Conservation (phyloP, 2,797 vertebrate species). For the Numenius phaeopus region DNA sequence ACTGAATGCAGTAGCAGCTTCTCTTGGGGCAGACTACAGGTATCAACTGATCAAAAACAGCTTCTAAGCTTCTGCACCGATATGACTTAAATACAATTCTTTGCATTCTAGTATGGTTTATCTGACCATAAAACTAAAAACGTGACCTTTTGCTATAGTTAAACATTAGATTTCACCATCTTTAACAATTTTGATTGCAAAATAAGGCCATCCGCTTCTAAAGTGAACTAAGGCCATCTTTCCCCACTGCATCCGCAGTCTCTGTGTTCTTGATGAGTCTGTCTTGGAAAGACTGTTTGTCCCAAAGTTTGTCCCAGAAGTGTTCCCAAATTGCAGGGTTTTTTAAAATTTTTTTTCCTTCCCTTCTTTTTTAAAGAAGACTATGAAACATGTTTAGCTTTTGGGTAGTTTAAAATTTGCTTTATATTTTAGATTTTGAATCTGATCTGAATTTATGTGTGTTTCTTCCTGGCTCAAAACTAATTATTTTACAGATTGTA, state of each 20-base stretch:
- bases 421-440: neutral
- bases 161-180: neutral
- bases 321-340: neutral
- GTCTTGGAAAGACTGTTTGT: neutral
- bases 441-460: neutral
- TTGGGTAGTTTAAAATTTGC: neutral
- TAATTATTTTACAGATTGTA: neutral
- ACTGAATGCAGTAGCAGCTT: conserved; percentile 90
- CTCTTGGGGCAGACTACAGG: conserved; percentile 97
- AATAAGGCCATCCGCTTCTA: neutral
- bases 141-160: neutral
- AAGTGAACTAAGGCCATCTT: neutral
- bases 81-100: neutral
- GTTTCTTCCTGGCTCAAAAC: neutral
- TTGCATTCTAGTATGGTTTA: neutral
- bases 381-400: neutral
- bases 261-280: neutral
- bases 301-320: neutral
- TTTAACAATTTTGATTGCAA: neutral
- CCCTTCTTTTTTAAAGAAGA: neutral
- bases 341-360: neutral
- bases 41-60: conserved; percentile 43
- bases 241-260: rapidly evolving
- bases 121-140: too few species aligned
- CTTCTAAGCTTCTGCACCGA: neutral